These are phyloP conservation scores for Equus przewalskii DNA, from an alignment of 2,113 vertebrate genomes.

Conservation along the genomic window DNA sequence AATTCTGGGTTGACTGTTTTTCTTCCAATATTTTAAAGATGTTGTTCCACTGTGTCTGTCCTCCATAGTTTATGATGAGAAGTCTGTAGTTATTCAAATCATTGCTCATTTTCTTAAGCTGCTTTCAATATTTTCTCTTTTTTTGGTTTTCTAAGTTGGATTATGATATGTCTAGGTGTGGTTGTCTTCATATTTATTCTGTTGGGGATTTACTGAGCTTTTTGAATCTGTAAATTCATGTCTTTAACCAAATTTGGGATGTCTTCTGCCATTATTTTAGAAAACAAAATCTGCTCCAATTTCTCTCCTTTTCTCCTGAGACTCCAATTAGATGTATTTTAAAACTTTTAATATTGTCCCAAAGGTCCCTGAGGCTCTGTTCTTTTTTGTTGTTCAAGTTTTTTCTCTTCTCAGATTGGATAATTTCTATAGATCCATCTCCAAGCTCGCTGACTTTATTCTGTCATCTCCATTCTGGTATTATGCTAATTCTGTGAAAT, in stretches of 20 bases:
- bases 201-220: neutral
- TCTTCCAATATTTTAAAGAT: conserved; percentile 2
- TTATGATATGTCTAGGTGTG: neutral
- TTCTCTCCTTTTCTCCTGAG: neutral
- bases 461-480: neutral
- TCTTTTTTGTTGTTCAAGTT: neutral
- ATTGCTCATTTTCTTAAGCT: conserved; percentile 15
- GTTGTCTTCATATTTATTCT: neutral
- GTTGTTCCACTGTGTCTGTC: neutral
- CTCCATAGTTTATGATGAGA: neutral
- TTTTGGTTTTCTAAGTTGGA: neutral
- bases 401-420: neutral
- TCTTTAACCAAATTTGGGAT: neutral
- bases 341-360: neutral
- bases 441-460: conserved; percentile 4
- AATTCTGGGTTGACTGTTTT: neutral
- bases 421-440: neutral
- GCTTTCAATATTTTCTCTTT: neutral
- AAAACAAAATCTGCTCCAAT: neutral
- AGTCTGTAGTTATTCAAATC: neutral
- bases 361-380: neutral
- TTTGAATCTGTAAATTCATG: conserved; percentile 37
- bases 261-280: neutral
- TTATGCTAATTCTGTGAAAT: neutral
- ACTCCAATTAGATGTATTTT: neutral